Evolutionary conservation across 2,888 invertebrate genomes (phyloP), one percentile per base, ranked within the genome.

Genomic region (Drosophila mimetica): DNA sequence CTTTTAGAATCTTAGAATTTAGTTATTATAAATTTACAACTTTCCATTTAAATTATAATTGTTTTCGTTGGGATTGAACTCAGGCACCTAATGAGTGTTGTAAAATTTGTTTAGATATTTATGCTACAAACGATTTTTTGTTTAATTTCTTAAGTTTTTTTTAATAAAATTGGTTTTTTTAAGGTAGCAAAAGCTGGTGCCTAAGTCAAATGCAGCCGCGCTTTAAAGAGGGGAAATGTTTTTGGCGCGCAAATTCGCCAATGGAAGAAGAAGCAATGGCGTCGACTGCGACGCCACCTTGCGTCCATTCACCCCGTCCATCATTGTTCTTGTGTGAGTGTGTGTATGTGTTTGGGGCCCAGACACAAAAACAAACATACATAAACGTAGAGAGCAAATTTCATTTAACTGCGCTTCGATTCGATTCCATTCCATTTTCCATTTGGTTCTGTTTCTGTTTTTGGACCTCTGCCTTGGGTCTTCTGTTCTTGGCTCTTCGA

Each of bases 251-350:
- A 82, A 70, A 83, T 77, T 66, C 60, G 65, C 69, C 66, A 71
- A 66, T n/a, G 28, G 48, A 41, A 42, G 63, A 78, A 60, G 61
- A 77, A 69, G 55, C 77, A 47, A 52, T 66, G 65, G 67, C 55
- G 52, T 13, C 16, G 13, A 34, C 54, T 22, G 54, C 47, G 32
- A 20, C 44, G 63, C 61, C 65, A 63, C 48, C 63, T 74, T 79
- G 77, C 83, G 88, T 86, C 83, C 88, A 88, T 83, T 88, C 88
- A 88, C 86, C 88, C 83, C 88, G 76, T 46, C 36, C 54, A 54
- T 46, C 16, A 32, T 42, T 51, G 18, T 47, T 39, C 36, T 28
- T 54, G 32, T 18, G 46, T 54, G 32, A 14, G 44, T 50, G 30
- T 18, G 44, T 54, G 30, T 18, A 39, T 18, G 39, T 44, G 48